Evolutionary conservation across 2,888 invertebrate species (phyloP), one percentile per base, ranked within the genome.

Genomic region (Laothoe populi): DNA sequence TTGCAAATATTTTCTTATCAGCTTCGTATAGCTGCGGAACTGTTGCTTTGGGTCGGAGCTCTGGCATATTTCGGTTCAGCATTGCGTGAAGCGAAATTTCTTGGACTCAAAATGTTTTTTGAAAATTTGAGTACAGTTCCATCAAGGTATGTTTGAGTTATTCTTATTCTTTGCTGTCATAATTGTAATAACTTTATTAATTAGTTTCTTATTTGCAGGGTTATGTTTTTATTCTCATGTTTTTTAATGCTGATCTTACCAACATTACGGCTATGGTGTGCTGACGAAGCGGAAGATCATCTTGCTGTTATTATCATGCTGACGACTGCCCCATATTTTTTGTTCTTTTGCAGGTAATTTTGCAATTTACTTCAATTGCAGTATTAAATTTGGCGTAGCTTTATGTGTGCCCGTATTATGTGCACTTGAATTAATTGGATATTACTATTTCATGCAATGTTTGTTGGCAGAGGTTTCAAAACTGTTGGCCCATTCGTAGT

Each of bases 401-500:
- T n/a, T n/a, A n/a, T n/a, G n/a, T n/a, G n/a, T n/a, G n/a, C n/a
- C n/a, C 3, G 11, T 11, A 24, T 8, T 2, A 19, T 44, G 24
- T 23, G 16, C 26, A 7, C 10, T 42, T 58, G 21, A 5, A 38
- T 19, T 8, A 31, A n/a, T n/a, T n/a, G n/a, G n/a, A n/a, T n/a
- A n/a, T n/a, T n/a, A n/a, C n/a, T n/a, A n/a, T n/a, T n/a, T n/a
- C n/a, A n/a, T n/a, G n/a, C n/a, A n/a, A n/a, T 23, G n/a, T 49
- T 23, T 45, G 16, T 70, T 94, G 65, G 46, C 89, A 98, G 99
- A 78, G 99, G 99, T 13, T 98, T 99, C 87, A 98, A 98, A 88
- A 98, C 99, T 0, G 99, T 99, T 0, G 99, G 99, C 3, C 99
- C 99, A 0, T 99, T 99, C 95, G 99, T 99, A n/a, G 98, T 99